Evolutionary conservation across 2,888 invertebrate species (phyloP).

Genomic region (Dilophus febrilis): DNA sequence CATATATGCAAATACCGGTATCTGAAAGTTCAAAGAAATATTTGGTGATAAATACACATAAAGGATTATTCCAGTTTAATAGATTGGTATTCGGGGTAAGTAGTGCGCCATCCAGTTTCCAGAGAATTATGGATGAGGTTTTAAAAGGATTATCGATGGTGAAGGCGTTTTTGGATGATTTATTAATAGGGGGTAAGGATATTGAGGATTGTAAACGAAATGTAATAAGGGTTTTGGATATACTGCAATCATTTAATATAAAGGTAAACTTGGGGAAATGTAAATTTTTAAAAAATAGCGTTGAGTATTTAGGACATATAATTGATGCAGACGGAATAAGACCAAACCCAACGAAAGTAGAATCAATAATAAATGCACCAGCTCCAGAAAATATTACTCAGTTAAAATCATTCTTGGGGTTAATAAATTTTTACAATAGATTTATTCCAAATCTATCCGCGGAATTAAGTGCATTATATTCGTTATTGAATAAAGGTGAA

Average conservation of each 20-base stretch:
- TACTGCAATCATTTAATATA: not conserved
- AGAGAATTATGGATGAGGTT: constrained; percentile 7
- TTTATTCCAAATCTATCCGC: constrained; percentile 7
- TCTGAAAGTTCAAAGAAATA: constrained; percentile 11
- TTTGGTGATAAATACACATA: constrained; percentile 13
- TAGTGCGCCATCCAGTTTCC: constrained; percentile 12
- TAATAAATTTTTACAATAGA: constrained; percentile 8
- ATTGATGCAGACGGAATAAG: constrained; percentile 7
- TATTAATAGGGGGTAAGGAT: not conserved
- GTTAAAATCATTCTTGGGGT: constrained; percentile 8
- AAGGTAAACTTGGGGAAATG: constrained; percentile 8
- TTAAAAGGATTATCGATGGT: constrained; percentile 5
- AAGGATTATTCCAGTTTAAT: constrained; percentile 12
- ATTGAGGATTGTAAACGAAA: not conserved
- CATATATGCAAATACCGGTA: constrained; percentile 14
- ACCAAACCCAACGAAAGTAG: constrained; percentile 7
- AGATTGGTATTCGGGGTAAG: constrained; percentile 11
- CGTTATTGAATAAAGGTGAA: not conserved
- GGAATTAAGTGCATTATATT: not conserved
- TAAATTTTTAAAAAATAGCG: constrained; percentile 7
- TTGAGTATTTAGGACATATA: constrained; percentile 9
- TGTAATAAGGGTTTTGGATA: not conserved
- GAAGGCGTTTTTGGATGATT: constrained; percentile 4
- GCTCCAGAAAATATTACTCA: constrained; percentile 6
- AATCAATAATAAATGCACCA: constrained; percentile 8